A percentile compares a stretch with the other conserved stretches of the same genome.
These are phyloP conservation scores for Apamea crenata DNA, from an alignment of 2,888 invertebrate genomes.

Conservation along the genomic window DNA sequence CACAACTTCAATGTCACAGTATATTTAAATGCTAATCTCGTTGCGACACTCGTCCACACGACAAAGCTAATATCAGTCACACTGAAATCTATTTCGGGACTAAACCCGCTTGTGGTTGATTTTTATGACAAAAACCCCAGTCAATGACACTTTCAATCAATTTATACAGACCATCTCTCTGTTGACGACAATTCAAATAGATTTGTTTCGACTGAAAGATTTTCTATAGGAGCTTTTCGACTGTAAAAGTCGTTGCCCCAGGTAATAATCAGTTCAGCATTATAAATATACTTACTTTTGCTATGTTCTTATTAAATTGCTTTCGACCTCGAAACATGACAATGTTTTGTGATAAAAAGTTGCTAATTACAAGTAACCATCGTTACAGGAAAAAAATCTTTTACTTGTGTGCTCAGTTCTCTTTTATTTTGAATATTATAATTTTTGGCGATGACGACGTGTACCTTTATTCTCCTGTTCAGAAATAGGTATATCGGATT, in stretches of 20 bases:
- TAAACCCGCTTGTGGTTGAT: background rate
- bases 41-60: conserved; percentile 11
- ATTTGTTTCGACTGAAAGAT: conserved; percentile 22
- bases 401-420: background rate
- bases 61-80: conserved; percentile 38
- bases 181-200: conserved; percentile 3
- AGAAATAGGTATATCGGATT: background rate
- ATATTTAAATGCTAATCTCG: conserved; percentile 24
- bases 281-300: conserved; percentile 3
- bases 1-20: conserved; percentile 37
- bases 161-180: conserved; percentile 17
- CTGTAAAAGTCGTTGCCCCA: conserved; percentile 9
- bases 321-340: background rate
- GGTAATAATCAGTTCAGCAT: conserved; percentile 12
- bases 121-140: conserved; percentile 24
- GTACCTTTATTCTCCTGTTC: background rate
- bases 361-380: conserved; percentile 6
- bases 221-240: conserved; percentile 14
- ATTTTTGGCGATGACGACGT: background rate
- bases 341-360: conserved; percentile 26
- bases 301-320: conserved; percentile 12
- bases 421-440: background rate
- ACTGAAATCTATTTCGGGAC: conserved; percentile 28
- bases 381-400: background rate
- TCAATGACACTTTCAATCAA: conserved; percentile 57